phyloP scores from a whole-genome alignment of 2,113 vertebrate genomes.

The Callithrix jacchus region DNA sequence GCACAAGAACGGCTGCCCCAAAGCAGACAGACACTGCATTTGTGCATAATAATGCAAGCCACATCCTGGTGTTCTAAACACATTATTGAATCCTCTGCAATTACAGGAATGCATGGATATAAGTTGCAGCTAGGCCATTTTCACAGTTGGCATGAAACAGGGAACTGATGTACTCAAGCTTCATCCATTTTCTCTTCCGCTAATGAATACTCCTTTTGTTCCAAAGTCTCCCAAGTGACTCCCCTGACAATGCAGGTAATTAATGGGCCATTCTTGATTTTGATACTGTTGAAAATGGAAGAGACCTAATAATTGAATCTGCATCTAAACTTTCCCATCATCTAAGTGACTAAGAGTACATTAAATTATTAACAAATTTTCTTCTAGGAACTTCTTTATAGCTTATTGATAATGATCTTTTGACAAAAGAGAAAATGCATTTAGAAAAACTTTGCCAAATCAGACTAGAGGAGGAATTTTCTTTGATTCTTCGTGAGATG shows the following conservation, averaged over 20 bases:
- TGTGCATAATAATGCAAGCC: background rate
- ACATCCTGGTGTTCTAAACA: constrained; percentile 45
- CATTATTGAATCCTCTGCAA: constrained; percentile 45
- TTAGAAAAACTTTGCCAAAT: constrained; percentile 56
- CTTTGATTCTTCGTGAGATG: background rate
- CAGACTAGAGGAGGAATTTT: constrained; percentile 18
- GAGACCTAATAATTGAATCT: constrained; percentile 67
- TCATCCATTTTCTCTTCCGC: constrained; percentile 71
- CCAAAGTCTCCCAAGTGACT: constrained; percentile 69
- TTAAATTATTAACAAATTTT: constrained; percentile 60
- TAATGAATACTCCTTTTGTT: constrained; percentile 78
- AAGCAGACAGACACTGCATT: constrained; percentile 1
- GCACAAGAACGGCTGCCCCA: background rate
- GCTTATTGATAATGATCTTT: constrained; percentile 50
- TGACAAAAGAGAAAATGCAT: constrained; percentile 54
- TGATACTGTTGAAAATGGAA: constrained; percentile 55
- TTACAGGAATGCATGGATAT: constrained; percentile 68
- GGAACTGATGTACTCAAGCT: constrained; percentile 59
- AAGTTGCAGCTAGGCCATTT: constrained; percentile 56
- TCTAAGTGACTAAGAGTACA: constrained; percentile 73
- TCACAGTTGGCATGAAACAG: constrained; percentile 67
- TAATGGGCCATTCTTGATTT: constrained; percentile 73
- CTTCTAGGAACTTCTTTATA: constrained; percentile 61
- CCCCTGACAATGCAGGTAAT: constrained; percentile 73
- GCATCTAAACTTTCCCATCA: constrained; percentile 74